A percentile compares a stretch with the other conserved stretches of the same genome.
phyloP scores from a whole-genome alignment of 2,888 invertebrate genomes.

The Drepanosiphum platanoidis region DNA sequence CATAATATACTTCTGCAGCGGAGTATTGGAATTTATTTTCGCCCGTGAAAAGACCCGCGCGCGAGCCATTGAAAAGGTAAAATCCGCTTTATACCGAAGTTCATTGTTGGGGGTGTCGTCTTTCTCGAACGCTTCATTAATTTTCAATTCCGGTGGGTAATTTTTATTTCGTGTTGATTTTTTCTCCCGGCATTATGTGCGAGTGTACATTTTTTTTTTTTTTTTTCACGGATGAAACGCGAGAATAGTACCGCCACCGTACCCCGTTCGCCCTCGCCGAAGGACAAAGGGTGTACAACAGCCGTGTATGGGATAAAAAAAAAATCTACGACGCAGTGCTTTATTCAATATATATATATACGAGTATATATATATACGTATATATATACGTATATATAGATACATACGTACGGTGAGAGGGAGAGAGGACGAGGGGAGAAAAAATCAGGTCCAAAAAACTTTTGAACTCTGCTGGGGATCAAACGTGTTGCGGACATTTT shows the following conservation, averaged over 20 bases:
- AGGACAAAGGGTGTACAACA: too few relatives aligned
- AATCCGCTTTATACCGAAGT: slow-evolving; percentile 23
- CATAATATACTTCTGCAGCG: too few relatives aligned
- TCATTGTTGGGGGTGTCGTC: slow-evolving; percentile 47
- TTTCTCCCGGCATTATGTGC: not conserved
- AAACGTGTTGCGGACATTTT: slow-evolving; percentile 17
- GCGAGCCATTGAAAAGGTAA: slow-evolving; percentile 26
- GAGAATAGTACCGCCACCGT: not conserved
- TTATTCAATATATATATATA: too few relatives aligned
- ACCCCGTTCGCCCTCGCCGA: too few relatives aligned
- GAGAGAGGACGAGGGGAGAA: not conserved
- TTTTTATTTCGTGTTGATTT: slow-evolving; percentile 31
- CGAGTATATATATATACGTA: too few relatives aligned
- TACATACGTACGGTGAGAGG: not conserved
- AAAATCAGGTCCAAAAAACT: not conserved
- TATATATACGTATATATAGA: not conserved
- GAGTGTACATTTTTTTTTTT: not conserved
- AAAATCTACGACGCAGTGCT: not conserved
- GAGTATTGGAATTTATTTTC: slow-evolving; percentile 47
- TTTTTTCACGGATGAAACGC: not conserved
- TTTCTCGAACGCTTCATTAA: slow-evolving; percentile 51
- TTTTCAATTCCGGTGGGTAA: slow-evolving; percentile 41
- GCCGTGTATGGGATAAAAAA: too few relatives aligned
- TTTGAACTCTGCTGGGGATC: slow-evolving; percentile 28
- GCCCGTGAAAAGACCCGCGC: slow-evolving; percentile 19